Evolutionary conservation across 1,140 invertebrate species (phyloP), one percentile per base, ranked within the genome.

Genomic region (Hylaeus volcanicus): DNA sequence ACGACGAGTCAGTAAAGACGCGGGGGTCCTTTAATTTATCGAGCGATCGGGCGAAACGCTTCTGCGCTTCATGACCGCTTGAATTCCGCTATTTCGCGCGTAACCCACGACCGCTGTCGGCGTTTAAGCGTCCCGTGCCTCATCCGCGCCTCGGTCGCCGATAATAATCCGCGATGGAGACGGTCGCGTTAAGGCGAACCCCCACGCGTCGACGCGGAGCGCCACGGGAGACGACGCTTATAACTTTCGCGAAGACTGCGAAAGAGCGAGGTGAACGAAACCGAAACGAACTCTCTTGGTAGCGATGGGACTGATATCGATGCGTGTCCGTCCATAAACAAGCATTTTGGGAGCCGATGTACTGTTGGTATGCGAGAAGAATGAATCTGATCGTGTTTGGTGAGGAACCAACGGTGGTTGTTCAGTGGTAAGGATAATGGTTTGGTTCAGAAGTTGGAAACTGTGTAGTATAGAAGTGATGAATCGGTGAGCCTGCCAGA

Each of bases 11-110:
- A 70, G 48, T 79, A 79, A 79, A 79, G 70, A 78, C 58, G 51
- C 77, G 26, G 71, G 77, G 45, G 77, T 58, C 39, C 61, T 43
- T 64, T 64, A 74, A 79, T 79, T 79, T 79, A 79, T 79, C 70
- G 71, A 41, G 66, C 71, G 71, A 79, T 79, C 53, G 26, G 53
- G n/a, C 61, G 70, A 79, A 74, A 74, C 77, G 77, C 77, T 79
- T 74, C 61, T 74, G 77, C 77, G 64, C 74, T 58, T 51, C 71
- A 58, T 72, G 61, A 6, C 2, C 26, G 14, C 51, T 65, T 43
- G 70, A 58, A 74, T 79, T 56, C 71, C 61, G 71, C 71, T 51
- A 56, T 58, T 66, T 53, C 58, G 58, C 58, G 12, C 61, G 51
- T 70, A 39, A 64, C 39, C 55, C 69, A 48, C 43, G 45, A 4